Evolutionary conservation across 2,797 vertebrate species (phyloP).

Genomic region (Kryptopterus vitreolus): DNA sequence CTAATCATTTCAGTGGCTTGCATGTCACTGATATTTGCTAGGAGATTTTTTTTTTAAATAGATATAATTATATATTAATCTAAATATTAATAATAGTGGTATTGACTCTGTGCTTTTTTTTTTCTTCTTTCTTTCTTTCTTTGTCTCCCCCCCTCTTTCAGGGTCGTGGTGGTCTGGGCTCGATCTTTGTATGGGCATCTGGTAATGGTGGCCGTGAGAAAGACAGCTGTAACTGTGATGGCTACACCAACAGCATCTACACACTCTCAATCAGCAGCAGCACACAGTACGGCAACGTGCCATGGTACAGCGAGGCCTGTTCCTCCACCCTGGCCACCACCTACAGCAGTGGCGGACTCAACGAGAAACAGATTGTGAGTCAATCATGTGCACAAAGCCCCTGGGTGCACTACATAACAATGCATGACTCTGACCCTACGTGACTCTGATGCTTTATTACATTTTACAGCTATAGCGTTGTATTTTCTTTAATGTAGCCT

Average conservation of each 20-base stretch:
- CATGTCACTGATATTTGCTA: slow-evolving; percentile 8
- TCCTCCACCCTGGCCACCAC: slow-evolving; percentile 88
- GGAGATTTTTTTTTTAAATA: slow-evolving; percentile 4
- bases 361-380: slow-evolving; percentile 90
- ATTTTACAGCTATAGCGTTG: background rate
- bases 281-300: slow-evolving; percentile 84
- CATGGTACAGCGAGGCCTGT: slow-evolving; percentile 91
- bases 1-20: slow-evolving; percentile 5
- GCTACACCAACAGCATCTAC: slow-evolving; percentile 93
- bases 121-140: too few relatives aligned
- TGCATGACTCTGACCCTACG: background rate
- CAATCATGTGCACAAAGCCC: background rate
- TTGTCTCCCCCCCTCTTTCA: too few relatives aligned
- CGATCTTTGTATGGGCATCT: slow-evolving; percentile 85
- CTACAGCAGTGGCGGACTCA: slow-evolving; percentile 87
- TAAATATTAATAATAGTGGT: background rate
- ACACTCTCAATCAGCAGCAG: slow-evolving; percentile 89
- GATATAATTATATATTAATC: too few relatives aligned
- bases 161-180: slow-evolving; percentile 83
- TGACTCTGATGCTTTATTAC: background rate
- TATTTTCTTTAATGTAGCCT: background rate
- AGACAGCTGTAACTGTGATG: slow-evolving; percentile 90
- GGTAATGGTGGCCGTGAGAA: slow-evolving; percentile 86
- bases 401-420: background rate
- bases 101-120: background rate